Conservation (phyloP, 1,140 invertebrate genomes). For the Drosophila athabasca region DNA sequence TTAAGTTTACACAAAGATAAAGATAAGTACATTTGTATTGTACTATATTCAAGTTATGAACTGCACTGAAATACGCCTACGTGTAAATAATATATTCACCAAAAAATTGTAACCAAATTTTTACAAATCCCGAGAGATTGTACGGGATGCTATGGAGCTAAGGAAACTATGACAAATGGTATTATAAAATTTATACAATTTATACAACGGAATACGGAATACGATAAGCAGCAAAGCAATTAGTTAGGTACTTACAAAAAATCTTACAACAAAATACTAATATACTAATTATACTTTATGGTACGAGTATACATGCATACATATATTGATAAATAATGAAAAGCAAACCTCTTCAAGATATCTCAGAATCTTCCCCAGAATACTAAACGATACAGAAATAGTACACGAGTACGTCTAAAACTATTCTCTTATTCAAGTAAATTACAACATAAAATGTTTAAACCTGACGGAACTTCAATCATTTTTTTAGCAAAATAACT, state of each 20-base stretch:
- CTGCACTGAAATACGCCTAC: constrained; percentile 50
- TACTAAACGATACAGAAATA: constrained; percentile 53
- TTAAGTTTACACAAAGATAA: constrained; percentile 28
- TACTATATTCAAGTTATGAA: constrained; percentile 51
- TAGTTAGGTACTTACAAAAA: constrained; percentile 74
- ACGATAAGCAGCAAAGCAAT: constrained; percentile 45
- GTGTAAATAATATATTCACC: constrained; percentile 49
- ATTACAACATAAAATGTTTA: constrained; percentile 49
- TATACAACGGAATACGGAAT: constrained; percentile 55
- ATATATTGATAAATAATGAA: constrained; percentile 49
- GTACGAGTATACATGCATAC: background rate
- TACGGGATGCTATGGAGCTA: constrained; percentile 20
- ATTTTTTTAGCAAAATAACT: constrained; percentile 62
- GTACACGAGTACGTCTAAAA: constrained; percentile 38
- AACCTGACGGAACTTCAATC: constrained; percentile 70
- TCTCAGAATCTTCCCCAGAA: constrained; percentile 62
- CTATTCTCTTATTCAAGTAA: constrained; percentile 67
- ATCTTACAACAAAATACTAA: constrained; percentile 62
- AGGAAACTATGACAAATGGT: constrained; percentile 48
- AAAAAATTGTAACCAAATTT: constrained; percentile 45
- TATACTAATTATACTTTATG: constrained; percentile 25
- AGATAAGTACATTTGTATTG: too few species aligned
- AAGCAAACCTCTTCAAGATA: constrained; percentile 56
- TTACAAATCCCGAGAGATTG: constrained; percentile 37
- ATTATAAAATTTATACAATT: constrained; percentile 71